Conservation (phyloP, 2,113 vertebrate species). For the Rhabdornis inornatus region DNA sequence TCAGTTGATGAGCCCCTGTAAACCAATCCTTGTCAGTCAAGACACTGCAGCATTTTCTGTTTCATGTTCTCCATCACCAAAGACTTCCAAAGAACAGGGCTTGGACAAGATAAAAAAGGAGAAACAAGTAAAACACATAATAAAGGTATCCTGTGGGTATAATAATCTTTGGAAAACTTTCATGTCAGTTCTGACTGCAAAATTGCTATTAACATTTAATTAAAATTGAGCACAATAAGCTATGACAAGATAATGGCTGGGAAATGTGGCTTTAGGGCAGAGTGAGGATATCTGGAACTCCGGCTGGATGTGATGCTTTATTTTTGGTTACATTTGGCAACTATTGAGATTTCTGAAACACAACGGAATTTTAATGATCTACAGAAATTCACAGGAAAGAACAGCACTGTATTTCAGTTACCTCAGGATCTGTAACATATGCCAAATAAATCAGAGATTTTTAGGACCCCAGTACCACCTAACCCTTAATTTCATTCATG, state of each 20-base stretch:
- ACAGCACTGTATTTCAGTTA: not conserved
- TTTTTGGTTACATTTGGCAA: conserved; percentile 15
- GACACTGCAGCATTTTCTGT: not conserved
- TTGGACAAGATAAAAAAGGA: conserved; percentile 1
- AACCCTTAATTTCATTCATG: not conserved
- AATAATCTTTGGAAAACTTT: conserved; percentile 36
- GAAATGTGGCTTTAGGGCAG: not conserved
- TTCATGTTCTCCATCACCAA: conserved; percentile 11
- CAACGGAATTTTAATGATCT: not conserved
- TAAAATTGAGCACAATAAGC: conserved; percentile 63
- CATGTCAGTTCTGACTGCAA: conserved; percentile 46
- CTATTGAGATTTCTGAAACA: not conserved
- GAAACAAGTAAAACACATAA: not conserved
- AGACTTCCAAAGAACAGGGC: conserved; percentile 19
- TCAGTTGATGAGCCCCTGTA: not conserved
- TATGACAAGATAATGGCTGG: conserved; percentile 41
- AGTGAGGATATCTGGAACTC: not conserved
- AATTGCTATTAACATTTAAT: conserved; percentile 60
- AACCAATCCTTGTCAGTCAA: not conserved
- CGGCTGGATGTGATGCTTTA: not conserved
- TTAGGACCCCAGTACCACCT: not conserved
- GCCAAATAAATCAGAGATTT: not conserved
- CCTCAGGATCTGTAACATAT: not conserved
- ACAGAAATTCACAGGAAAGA: conserved; percentile 4
- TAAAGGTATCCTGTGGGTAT: conserved; percentile 49